A percentile compares a stretch with the other conserved stretches of the same genome.
phyloP scores from a whole-genome alignment of 1,140 invertebrate genomes.

The Ectropis grisescens region DNA sequence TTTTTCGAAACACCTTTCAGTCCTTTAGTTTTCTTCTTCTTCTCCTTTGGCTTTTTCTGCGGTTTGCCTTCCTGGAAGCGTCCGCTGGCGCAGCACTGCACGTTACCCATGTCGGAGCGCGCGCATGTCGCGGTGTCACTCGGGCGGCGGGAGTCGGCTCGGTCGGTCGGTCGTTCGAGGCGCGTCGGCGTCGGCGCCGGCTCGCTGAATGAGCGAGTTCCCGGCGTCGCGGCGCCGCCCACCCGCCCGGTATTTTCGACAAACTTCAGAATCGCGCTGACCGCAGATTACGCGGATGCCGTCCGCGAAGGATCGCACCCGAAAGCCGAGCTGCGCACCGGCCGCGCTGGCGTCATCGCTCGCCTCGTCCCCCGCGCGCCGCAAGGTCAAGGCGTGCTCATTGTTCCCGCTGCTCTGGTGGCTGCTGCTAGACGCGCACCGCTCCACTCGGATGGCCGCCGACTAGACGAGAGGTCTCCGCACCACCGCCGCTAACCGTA shows the following conservation, averaged over 20 bases:
- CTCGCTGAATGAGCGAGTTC: conserved; percentile 55
- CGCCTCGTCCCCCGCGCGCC: conserved; percentile 44
- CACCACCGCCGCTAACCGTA: conserved; percentile 7
- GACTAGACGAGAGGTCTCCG: conserved; percentile 8
- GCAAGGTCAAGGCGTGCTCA: conserved; percentile 63
- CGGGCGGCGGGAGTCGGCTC: conserved; percentile 44
- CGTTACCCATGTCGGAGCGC: conserved; percentile 62
- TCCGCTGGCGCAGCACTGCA: conserved; percentile 66
- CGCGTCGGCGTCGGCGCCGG: conserved; percentile 64
- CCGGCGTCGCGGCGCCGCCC: conserved; percentile 43
- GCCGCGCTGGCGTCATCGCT: conserved; percentile 58
- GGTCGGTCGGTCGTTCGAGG: conserved; percentile 63
- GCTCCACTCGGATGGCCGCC: conserved; percentile 18
- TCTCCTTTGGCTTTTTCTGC: conserved; percentile 41
- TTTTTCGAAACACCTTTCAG: conserved; percentile 32
- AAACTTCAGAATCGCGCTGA: conserved; percentile 47
- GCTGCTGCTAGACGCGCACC: conserved; percentile 24
- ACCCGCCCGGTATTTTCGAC: conserved; percentile 55
- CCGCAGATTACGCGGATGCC: conserved; percentile 63
- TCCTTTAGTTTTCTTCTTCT: conserved; percentile 41
- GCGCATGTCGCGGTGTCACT: conserved; percentile 60
- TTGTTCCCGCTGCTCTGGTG: conserved; percentile 33
- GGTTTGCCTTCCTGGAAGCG: conserved; percentile 43
- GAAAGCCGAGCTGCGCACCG: conserved; percentile 61
- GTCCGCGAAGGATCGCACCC: conserved; percentile 64